Base-by-base conservation (phyloP, 2,888 invertebrate genomes). In the Callimorpha dominula region DNA sequence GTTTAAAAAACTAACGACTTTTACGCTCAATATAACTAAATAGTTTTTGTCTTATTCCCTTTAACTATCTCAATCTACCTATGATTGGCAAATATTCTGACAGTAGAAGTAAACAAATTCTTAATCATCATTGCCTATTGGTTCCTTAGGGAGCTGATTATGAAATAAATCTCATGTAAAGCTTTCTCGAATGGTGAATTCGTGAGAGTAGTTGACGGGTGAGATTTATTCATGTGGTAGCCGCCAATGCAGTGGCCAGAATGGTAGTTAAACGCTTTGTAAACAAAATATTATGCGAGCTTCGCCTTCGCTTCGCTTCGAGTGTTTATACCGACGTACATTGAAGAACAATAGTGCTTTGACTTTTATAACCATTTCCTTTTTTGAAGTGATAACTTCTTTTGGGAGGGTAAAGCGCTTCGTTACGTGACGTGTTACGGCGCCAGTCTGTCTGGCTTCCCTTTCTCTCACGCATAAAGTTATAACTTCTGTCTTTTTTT, bases 161-260 rank as follows among this genome's bases (percentile, higher is more conserved):
- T 79, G 78, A 81, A 77, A 76, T 70, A 43, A 20, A 73, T 76
- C 78, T 14, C 54, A 75, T 78, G 80, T 80, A 80, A 82, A 85
- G 78, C 83, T 83, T 84, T 83, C 78, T 71, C 66, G 52, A 65
- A 75, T 68, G 62, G 63, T 76, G 68, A 82, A 81, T 87, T 81
- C 84, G 77, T n/a, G 40, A 63, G 62, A 50, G 50, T 54, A 12
- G 54, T 63, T 79, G 86, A 78, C 78, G 77, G 67, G 69, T 62
- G 57, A 87, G 84, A 90, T 90, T 91, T 89, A 91, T 86, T 74
- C 64, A 49, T 68, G 60, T 71, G 43, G 40, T 75, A 67, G 83
- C 75, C 85, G 81, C 91, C 91, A 91, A 92, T 92, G 88, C 89
- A 88, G 88, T 82, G 81, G 80, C 84, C 81, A 76, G 81, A 85